Conservation (phyloP, 2,888 invertebrate species). For the Apantesis nais region DNA sequence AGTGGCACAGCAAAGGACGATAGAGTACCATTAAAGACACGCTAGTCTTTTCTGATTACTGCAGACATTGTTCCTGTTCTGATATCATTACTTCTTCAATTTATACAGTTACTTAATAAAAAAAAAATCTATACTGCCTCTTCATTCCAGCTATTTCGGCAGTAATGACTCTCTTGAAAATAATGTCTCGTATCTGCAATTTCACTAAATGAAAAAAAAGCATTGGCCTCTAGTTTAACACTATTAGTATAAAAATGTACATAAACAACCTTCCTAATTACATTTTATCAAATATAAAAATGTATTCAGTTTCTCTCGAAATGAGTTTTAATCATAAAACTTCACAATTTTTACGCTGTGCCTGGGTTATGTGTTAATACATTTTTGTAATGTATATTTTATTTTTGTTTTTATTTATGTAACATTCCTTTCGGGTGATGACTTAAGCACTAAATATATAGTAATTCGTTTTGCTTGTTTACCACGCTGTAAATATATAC, state of each 20-base stretch:
- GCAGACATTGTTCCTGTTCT: too few relatives aligned
- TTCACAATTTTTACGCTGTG: slow-evolving; percentile 15
- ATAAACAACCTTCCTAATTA: not conserved
- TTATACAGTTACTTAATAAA: too few relatives aligned
- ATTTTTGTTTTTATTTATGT: slow-evolving; percentile 22
- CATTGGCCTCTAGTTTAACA: not conserved
- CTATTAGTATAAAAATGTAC: not conserved
- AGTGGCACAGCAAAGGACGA: too few relatives aligned
- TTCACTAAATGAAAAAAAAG: not conserved
- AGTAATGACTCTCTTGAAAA: too few relatives aligned
- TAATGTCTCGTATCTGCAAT: too few relatives aligned
- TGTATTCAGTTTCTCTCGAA: slow-evolving; percentile 12
- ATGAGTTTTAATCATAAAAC: slow-evolving; percentile 28
- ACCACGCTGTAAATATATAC: not conserved
- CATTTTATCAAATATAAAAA: not conserved
- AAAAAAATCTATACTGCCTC: too few relatives aligned
- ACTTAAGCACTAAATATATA: not conserved
- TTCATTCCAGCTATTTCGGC: too few relatives aligned
- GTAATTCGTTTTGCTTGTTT: slow-evolving; percentile 9
- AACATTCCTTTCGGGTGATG: slow-evolving; percentile 7
- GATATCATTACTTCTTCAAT: too few relatives aligned
- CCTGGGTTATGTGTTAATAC: slow-evolving; percentile 19
- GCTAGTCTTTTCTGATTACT: too few relatives aligned
- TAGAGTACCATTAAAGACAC: too few relatives aligned
- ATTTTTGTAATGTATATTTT: slow-evolving; percentile 17